phyloP scores from a whole-genome alignment of 2,113 vertebrate genomes.

The Rallus limicola region DNA sequence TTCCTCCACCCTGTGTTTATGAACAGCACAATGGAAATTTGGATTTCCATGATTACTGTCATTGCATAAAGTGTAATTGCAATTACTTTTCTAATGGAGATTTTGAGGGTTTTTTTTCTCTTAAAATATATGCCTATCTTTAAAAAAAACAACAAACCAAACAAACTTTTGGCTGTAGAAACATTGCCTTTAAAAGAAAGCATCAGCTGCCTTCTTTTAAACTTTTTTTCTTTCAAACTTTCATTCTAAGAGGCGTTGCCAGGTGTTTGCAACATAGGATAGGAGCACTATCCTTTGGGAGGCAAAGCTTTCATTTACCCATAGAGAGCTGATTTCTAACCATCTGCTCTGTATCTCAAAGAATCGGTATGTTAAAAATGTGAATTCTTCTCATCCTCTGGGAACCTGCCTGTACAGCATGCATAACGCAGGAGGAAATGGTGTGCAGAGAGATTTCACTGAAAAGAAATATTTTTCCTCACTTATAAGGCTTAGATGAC shows the following conservation, averaged over 20 bases:
- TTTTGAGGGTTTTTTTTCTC: neutral
- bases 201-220: neutral
- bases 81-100: neutral
- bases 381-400: neutral
- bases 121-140: neutral
- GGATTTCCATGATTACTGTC: neutral
- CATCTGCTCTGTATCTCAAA: conserved; percentile 62
- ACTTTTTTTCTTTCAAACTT: neutral
- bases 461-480: neutral
- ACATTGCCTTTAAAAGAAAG: neutral
- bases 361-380: conserved; percentile 31
- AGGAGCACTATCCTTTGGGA: neutral
- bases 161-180: neutral
- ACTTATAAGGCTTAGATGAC: neutral
- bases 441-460: neutral
- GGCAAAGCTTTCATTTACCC: conserved; percentile 26
- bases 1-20: rapidly evolving
- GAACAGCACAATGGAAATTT: neutral
- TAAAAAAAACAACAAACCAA: too few relatives aligned
- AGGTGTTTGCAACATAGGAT: conserved; percentile 36
- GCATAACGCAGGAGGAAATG: neutral
- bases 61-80: neutral
- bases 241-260: neutral
- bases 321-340: conserved; percentile 28
- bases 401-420: neutral